Percentiles rank a stretch among this genome's conserved stretches.
Evolutionary conservation across 2,113 vertebrate genomes (phyloP).

Genomic region (Paramisgurnus dabryanus): DNA sequence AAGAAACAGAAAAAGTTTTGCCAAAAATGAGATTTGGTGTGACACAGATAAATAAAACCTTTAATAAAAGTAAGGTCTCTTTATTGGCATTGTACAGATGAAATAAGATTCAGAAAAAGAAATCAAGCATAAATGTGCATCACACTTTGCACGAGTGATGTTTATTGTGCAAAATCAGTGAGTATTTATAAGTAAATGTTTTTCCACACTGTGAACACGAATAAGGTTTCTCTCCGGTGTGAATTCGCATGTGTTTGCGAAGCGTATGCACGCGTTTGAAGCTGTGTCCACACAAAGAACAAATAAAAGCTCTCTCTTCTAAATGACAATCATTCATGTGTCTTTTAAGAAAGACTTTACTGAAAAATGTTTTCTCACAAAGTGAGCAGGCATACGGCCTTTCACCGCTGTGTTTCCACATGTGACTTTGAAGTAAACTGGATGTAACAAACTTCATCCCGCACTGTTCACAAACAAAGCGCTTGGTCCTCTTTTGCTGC

Average conservation of each 20-base stretch:
- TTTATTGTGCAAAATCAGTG: background rate
- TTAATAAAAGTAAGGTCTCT: too few relatives aligned
- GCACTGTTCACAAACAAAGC: background rate
- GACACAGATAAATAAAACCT: too few relatives aligned
- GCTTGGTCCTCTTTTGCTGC: background rate
- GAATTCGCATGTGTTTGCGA: conserved; percentile 38
- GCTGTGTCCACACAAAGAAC: conserved; percentile 21
- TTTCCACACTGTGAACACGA: conserved; percentile 28
- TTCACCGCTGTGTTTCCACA: background rate
- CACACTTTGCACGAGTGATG: background rate
- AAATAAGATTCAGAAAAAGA: too few relatives aligned
- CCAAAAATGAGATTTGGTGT: too few relatives aligned
- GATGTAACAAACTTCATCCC: background rate
- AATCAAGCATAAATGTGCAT: background rate
- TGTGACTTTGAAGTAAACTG: background rate
- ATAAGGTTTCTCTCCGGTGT: conserved; percentile 27
- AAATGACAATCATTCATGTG: conserved; percentile 23
- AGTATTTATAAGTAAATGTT: conserved; percentile 4
- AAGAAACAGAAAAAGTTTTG: too few relatives aligned
- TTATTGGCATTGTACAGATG: too few relatives aligned
- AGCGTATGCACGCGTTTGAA: conserved; percentile 18
- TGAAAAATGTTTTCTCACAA: conserved; percentile 9
- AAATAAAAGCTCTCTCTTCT: background rate
- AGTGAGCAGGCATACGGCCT: conserved; percentile 9
- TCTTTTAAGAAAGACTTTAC: background rate